Evolutionary conservation across 2,797 vertebrate species (phyloP).

Genomic region (Cuniculus paca): DNA sequence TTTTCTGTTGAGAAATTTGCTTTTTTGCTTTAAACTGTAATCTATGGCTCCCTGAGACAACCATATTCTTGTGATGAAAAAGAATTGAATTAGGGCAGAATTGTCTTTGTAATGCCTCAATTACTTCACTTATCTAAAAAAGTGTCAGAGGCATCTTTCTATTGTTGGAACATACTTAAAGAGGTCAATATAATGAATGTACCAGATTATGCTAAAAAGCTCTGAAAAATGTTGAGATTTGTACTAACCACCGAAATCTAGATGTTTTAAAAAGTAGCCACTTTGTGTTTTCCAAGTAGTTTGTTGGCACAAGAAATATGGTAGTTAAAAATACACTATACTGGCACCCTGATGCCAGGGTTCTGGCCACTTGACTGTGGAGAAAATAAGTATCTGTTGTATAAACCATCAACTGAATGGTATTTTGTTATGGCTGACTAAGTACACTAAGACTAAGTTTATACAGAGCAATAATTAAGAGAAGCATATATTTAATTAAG

Average conservation of each 20-base stretch:
- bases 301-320: background rate
- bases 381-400: background rate
- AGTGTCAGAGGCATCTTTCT: background rate
- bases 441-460: background rate
- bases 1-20: background rate
- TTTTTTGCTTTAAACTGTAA: background rate
- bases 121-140: conserved; percentile 21
- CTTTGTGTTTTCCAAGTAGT: background rate
- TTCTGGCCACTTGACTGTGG: background rate
- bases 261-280: background rate
- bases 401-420: background rate
- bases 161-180: background rate
- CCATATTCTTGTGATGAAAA: conserved; percentile 7
- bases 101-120: conserved; percentile 3
- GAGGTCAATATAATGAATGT: conserved; percentile 17
- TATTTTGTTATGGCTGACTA: background rate
- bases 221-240: background rate
- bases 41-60: background rate
- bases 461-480: conserved; percentile 7
- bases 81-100: background rate
- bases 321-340: background rate
- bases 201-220: background rate
- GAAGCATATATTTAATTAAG: background rate
- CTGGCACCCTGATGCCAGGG: background rate
- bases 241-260: background rate